Base-by-base conservation (phyloP, 2,797 vertebrate genomes). In the Gephyroberyx darwinii region DNA sequence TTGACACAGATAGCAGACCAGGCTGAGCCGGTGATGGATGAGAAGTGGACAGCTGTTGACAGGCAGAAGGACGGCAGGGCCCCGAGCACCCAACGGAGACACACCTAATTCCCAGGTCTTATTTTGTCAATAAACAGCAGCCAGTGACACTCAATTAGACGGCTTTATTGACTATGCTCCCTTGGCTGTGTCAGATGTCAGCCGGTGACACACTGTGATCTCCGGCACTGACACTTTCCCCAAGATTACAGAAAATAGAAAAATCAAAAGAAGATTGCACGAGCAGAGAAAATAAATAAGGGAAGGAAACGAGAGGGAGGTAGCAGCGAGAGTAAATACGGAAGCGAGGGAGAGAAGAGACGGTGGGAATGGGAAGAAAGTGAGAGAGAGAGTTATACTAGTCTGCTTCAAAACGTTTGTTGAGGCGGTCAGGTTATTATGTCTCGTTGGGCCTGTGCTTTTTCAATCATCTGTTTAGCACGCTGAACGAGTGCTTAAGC, bases 61-160 rank as follows among this genome's bases (percentile, higher is more conserved):
- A 74, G 72, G 84, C 77, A 8, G 63, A 69, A 63, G 84, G 86
- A 70, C 65, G 63, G 31, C 35, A 8, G 64, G 66, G 72, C 77
- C 56, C 7, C 26, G 12, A 61, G 79, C 75, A 3, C 68, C 70
- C 60, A 45, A 16, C 41, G 16, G 82, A 86, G 87, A 86, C 84
- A 73, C 81, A 81, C 89, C 89, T 92, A 91, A 93, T 91, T 93
- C 91, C 88, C 89, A 61, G 84, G 87, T 91, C 91, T 93, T 92
- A 90, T 90, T 92, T 92, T 90, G 92, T 93, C 93, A 90, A 92
- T 93, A 93, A 92, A 91, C 91, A 90, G 87, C 90, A 86, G 88
- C 91, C 90, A 89, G 85, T 84, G 88, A 89, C 90, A 90, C 91
- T 93, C 90, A 92, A 91, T 93, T 91, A 93, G 89, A 90, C 73